Evolutionary conservation across 37 sponge, comb jelly and placozoan species (phyloP), one percentile per base, ranked within the genome.

Genomic region (Eunapius fragilis): DNA sequence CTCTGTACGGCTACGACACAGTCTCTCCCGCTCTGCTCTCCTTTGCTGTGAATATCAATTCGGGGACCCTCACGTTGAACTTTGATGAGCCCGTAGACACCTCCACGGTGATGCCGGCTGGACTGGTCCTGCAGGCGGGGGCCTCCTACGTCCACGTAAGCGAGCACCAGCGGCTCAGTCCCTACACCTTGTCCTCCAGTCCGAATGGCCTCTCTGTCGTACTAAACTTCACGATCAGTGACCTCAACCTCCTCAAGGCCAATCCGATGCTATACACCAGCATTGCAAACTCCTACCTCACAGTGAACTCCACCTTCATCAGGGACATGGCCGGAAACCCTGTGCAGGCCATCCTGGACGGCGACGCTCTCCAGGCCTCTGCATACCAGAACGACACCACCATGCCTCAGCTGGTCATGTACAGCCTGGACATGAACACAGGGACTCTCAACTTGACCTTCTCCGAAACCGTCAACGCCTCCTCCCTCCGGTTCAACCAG

Each of bases 11-110:
- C 30, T 85, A 82, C 49, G 97, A 97, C 77, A 77, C 58, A 0
- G 77, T 77, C n/a, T 32, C 91, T 10, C 97, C 97, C 2, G 27
- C 11, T 27, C 81, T 97, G 47, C 37, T 58, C 2, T 69, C 73
- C 3, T 97, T 92, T 68, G 74, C 93, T 31, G 93, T 88, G 11
- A 81, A 97, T 77, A 73, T 97, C 50, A 91, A 92, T 48, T 47
- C 41, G 35, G 91, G 93, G 24, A 82, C 58, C 0, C 31, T 97
- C 24, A 76, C 82, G 0, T 78, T 97, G 27, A 90, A 89, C 68
- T 97, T 97, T 78, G 85, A 95, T 86, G 97, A 97, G 78, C 97
- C 97, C 25, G 88, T 97, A 6, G 95, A 97, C 75, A 50, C 58
- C 0, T 87, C 91, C 33, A 95, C 91, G 6, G 74, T 94, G 14